phyloP scores from a whole-genome alignment of 2,113 vertebrate species.

The Siphamia tubifer region DNA sequence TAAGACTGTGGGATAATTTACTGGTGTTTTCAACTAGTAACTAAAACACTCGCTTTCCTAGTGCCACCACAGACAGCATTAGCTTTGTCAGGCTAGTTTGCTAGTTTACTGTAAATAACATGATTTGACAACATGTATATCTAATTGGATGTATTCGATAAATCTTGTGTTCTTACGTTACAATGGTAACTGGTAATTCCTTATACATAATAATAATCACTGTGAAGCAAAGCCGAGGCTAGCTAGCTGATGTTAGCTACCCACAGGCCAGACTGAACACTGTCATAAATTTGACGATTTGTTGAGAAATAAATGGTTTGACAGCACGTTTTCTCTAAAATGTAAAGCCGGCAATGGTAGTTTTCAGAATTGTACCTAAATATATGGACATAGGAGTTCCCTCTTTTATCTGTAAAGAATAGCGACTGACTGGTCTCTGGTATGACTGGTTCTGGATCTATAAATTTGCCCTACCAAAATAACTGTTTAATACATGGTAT shows the following conservation, averaged over 20 bases:
- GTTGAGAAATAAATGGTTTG: not conserved
- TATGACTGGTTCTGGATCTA: no score
- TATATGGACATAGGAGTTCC: no score
- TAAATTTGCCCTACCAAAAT: no score
- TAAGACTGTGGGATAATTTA: not conserved
- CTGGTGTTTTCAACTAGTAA: not conserved
- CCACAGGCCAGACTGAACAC: constrained; percentile 14
- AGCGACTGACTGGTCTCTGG: no score
- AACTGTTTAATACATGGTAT: no score
- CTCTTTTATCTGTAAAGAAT: no score
- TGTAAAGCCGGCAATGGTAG: no score
- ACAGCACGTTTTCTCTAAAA: not conserved
- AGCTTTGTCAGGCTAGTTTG: constrained; percentile 12
- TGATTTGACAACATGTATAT: not conserved
- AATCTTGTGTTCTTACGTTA: no score
- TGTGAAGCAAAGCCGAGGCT: not conserved
- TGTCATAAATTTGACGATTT: constrained; percentile 1
- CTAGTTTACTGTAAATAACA: not conserved
- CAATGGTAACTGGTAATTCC: fast-evolving
- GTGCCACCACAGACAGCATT: not conserved
- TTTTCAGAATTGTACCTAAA: no score
- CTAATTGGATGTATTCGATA: not conserved
- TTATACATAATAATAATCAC: not conserved
- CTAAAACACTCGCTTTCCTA: not conserved
- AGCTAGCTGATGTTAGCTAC: constrained; percentile 14